Conservation (phyloP, 1,140 invertebrate species). For the Mactra quadrangularis region DNA sequence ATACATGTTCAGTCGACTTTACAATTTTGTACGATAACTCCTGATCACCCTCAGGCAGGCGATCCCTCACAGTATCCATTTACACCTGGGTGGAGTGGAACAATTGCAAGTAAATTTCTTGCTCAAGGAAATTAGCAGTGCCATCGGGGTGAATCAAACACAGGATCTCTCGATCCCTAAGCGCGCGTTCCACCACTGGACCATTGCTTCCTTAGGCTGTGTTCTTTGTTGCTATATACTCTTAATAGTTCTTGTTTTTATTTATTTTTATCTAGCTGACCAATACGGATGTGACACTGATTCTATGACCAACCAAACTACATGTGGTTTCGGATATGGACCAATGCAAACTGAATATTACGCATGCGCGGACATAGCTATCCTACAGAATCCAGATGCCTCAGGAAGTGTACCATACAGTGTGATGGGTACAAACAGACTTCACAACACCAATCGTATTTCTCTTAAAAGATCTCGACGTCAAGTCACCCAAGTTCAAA, state of each 20-base stretch:
- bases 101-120: no score
- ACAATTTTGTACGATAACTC: no score
- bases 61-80: no score
- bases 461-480: neutral
- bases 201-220: no score
- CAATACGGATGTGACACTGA: slow-evolving; percentile 41
- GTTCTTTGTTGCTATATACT: no score
- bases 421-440: neutral
- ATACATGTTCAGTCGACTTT: no score
- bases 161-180: no score
- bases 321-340: slow-evolving; percentile 43
- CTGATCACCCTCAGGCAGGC: no score
- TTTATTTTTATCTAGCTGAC: slow-evolving; percentile 31
- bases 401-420: neutral
- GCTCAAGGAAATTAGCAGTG: no score
- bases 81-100: no score
- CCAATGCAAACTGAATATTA: slow-evolving; percentile 52
- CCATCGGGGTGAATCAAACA: no score
- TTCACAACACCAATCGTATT: neutral
- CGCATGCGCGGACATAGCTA: slow-evolving; percentile 54
- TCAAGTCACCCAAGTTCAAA: neutral
- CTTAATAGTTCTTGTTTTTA: neutral
- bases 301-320: neutral
- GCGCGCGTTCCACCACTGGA: no score
- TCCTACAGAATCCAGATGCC: neutral